Percentiles rank a stretch among this genome's conserved stretches.
Conservation (phyloP, 2,113 vertebrate species). For the Leptosomus discolor region DNA sequence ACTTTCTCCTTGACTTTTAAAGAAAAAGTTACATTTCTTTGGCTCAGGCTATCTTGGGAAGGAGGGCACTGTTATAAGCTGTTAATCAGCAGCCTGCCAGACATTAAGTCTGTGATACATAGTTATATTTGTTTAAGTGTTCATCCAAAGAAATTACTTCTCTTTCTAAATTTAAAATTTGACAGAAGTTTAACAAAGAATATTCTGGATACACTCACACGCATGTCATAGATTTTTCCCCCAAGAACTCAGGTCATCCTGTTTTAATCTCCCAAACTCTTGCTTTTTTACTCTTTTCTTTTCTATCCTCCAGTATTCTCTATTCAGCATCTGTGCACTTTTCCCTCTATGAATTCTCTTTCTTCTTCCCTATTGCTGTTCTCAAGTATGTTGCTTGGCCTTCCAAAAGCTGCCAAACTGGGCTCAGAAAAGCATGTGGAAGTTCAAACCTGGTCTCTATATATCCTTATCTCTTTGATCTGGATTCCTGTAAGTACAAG, state of each 20-base stretch:
- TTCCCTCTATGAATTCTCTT: not conserved
- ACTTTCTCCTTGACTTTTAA: not conserved
- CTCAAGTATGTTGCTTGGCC: not conserved
- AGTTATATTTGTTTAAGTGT: not conserved
- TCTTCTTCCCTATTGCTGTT: not conserved
- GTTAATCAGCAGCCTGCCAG: not conserved
- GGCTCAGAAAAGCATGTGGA: not conserved
- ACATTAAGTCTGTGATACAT: not conserved
- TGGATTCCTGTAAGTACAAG: not conserved
- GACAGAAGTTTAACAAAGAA: not conserved
- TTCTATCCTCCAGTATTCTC: not conserved
- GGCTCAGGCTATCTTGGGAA: not conserved
- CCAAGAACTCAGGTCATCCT: not conserved
- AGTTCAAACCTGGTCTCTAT: not conserved
- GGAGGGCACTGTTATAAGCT: not conserved
- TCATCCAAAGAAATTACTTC: not conserved
- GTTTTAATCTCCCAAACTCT: not conserved
- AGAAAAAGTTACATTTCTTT: not conserved
- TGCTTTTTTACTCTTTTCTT: not conserved
- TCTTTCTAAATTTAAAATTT: slow-evolving; percentile 9
- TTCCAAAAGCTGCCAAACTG: not conserved
- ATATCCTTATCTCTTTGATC: not conserved
- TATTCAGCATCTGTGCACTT: not conserved
- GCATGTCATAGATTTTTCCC: not conserved
- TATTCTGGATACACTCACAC: not conserved